Evolutionary conservation across 1,140 invertebrate species (phyloP).

Genomic region (Saccostrea glomerata): DNA sequence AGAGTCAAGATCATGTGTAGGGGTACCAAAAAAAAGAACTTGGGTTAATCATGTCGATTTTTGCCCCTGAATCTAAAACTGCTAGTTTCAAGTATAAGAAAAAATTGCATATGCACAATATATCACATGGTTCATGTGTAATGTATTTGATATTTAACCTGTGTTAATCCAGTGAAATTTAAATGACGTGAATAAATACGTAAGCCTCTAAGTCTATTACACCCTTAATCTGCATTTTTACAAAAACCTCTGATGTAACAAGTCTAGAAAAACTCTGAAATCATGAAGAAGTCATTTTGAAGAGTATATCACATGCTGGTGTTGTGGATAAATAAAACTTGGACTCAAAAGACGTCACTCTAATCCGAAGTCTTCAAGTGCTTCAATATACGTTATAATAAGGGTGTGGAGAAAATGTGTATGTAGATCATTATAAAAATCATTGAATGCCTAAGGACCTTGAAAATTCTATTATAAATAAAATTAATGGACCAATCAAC

Average conservation of each 20-base stretch:
- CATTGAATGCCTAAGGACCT: neutral
- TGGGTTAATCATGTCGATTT: no score
- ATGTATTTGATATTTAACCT: neutral
- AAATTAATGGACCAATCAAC: slow-evolving; percentile 12
- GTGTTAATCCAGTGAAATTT: neutral
- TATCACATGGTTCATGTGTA: neutral
- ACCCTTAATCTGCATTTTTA: neutral
- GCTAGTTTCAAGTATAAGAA: neutral
- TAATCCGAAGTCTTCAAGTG: neutral
- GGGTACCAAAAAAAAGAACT: no score
- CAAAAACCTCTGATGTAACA: neutral
- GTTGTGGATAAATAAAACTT: neutral
- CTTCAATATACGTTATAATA: neutral
- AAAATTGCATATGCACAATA: neutral
- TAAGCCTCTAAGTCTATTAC: slow-evolving; percentile 23
- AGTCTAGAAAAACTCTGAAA: neutral
- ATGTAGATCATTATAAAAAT: neutral
- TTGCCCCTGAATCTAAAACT: no score
- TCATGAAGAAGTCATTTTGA: neutral
- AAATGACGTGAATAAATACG: neutral
- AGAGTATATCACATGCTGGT: neutral
- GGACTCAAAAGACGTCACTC: neutral
- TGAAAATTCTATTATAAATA: neutral
- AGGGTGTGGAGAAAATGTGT: neutral
- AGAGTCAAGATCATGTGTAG: no score